phyloP scores from a whole-genome alignment of 2,797 vertebrate genomes.

The Babyrousa celebensis region DNA sequence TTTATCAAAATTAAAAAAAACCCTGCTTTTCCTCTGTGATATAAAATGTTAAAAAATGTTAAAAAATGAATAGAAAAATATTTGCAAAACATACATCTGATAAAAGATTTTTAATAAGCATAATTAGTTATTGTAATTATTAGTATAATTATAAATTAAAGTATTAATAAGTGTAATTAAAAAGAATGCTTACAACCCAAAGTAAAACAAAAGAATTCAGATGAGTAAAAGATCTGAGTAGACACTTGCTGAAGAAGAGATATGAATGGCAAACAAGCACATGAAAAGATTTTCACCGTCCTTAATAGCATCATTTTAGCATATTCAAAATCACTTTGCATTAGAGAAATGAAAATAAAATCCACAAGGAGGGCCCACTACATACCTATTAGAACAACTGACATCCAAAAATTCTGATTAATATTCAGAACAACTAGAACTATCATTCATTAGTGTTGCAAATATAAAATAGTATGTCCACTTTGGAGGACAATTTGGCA shows the following conservation, averaged over 20 bases:
- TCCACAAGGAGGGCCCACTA: background rate
- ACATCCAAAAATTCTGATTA: conserved; percentile 23
- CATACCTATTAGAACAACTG: background rate
- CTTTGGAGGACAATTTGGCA: background rate
- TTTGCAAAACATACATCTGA: background rate
- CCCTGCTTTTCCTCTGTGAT: background rate
- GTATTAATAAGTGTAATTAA: background rate
- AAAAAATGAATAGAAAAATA: conserved; percentile 51
- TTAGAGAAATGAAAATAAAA: conserved; percentile 24
- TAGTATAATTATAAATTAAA: no score
- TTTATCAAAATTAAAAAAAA: background rate
- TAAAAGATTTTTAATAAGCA: background rate
- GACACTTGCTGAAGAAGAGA: background rate
- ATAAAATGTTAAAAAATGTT: conserved; percentile 33
- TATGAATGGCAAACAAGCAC: background rate
- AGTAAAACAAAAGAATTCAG: background rate
- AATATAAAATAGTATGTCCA: background rate
- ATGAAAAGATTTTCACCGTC: background rate
- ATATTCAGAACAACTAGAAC: background rate
- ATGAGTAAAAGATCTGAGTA: background rate
- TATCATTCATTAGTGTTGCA: background rate
- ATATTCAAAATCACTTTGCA: conserved; percentile 31
- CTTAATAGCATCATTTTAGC: conserved; percentile 12
- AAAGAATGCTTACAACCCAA: background rate
- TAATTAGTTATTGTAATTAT: background rate